Conservation (phyloP, 2,113 vertebrate species). For the Lophotis ruficrista region DNA sequence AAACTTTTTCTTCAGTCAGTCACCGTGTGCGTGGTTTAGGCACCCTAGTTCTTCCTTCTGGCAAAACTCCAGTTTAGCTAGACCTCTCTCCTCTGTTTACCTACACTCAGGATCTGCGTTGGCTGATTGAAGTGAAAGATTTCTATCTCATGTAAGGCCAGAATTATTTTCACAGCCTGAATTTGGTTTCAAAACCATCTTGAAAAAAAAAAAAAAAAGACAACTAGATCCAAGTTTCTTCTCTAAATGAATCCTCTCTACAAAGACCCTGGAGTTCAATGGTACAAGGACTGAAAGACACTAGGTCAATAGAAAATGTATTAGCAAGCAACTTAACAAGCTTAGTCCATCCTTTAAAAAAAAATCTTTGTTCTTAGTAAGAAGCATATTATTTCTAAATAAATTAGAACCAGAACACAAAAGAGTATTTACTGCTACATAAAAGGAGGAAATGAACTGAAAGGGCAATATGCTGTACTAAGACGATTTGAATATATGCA, state of each 20-base stretch:
- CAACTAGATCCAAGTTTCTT: not conserved
- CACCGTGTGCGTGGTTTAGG: not conserved
- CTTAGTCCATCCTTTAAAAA: not conserved
- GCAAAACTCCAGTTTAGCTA: not conserved
- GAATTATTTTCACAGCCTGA: not conserved
- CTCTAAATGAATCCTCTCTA: not conserved
- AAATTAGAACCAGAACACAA: slow-evolving; percentile 53
- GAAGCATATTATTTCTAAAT: slow-evolving; percentile 47
- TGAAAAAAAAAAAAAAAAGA: not conserved
- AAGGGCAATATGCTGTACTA: slow-evolving; percentile 16
- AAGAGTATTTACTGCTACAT: slow-evolving; percentile 55
- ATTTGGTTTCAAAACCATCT: not conserved
- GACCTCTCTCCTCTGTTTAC: not conserved
- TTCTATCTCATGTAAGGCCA: not conserved
- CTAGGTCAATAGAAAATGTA: not conserved
- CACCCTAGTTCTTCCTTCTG: not conserved
- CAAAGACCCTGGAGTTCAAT: not conserved
- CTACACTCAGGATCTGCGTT: not conserved
- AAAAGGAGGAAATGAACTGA: slow-evolving; percentile 36
- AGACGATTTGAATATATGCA: slow-evolving; percentile 58
- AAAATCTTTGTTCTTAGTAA: not conserved
- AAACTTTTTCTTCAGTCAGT: not conserved
- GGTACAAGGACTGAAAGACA: not conserved
- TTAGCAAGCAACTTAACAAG: not conserved
- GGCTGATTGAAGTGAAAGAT: not conserved